Percentiles rank a stretch among this genome's conserved stretches.
Conservation (phyloP, 2,113 vertebrate species). For the Chroicocephalus ridibundus region DNA sequence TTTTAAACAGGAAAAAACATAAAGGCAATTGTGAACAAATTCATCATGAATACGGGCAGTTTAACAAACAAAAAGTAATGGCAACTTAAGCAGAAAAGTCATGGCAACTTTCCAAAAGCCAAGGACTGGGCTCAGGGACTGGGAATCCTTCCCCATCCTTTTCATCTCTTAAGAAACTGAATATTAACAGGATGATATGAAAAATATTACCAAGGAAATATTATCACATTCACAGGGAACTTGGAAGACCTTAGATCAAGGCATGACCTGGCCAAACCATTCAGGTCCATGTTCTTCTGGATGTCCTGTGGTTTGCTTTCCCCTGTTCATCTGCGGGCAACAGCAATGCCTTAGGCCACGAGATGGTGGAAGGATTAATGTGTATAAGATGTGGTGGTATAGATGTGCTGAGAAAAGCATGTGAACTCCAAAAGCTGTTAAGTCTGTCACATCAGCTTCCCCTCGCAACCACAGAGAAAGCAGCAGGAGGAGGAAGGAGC, state of each 20-base stretch:
- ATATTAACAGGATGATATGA: neutral
- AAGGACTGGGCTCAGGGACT: neutral
- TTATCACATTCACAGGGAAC: neutral
- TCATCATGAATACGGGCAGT: neutral
- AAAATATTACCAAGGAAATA: neutral
- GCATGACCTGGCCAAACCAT: accelerated
- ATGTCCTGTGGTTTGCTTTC: neutral
- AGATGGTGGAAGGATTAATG: neutral
- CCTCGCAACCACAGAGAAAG: neutral
- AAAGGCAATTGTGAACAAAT: neutral
- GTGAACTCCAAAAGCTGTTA: neutral
- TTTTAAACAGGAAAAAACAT: neutral
- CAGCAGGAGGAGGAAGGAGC: neutral
- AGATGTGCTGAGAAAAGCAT: neutral
- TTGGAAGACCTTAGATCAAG: neutral
- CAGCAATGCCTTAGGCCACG: neutral
- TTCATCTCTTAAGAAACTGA: neutral
- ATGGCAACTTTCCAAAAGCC: neutral
- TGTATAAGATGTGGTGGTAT: neutral
- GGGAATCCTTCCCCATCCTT: neutral
- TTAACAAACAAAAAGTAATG: neutral
- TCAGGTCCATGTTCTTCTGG: accelerated
- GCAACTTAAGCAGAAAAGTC: neutral
- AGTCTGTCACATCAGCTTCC: neutral
- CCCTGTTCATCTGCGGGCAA: neutral